Evolutionary conservation across 1,140 invertebrate genomes (phyloP).

Genomic region (Coboldia fuscipes): DNA sequence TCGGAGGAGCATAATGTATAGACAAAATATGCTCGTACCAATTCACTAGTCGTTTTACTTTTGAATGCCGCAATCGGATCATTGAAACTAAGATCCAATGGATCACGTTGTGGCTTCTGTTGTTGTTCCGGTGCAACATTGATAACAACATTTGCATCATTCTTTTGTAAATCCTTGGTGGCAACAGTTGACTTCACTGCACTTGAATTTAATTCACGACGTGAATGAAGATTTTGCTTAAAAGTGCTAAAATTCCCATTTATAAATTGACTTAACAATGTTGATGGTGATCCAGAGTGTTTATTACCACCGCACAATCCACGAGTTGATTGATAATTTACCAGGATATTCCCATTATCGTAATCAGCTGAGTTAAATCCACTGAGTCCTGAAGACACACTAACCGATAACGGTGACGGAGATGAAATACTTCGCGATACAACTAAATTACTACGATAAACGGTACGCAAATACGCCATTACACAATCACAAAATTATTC

Average conservation of each 20-base stretch:
- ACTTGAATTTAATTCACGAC: constrained; percentile 1
- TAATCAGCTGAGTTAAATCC: not conserved
- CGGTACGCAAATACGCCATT: constrained; percentile 21
- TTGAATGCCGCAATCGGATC: constrained; percentile 64
- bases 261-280: too few relatives aligned
- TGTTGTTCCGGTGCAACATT: constrained; percentile 8
- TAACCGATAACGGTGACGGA: not conserved
- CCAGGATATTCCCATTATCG: too few relatives aligned
- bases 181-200: not conserved
- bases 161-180: too few relatives aligned
- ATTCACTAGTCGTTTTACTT: constrained; percentile 87
- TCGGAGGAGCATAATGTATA: constrained; percentile 82
- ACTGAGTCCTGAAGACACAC: not conserved
- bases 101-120: constrained; percentile 33
- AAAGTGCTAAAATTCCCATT: too few relatives aligned
- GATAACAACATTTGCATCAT: constrained; percentile 10
- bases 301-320: too few relatives aligned
- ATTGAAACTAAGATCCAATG: constrained; percentile 71
- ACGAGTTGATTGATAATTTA: too few relatives aligned
- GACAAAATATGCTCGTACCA: constrained; percentile 79
- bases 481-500: constrained; percentile 7
- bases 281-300: too few relatives aligned
- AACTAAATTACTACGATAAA: constrained; percentile 9
- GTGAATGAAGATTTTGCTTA: not conserved
- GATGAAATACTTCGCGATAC: not conserved